Conservation (phyloP, 2,113 vertebrate genomes). For the Zeus faber region DNA sequence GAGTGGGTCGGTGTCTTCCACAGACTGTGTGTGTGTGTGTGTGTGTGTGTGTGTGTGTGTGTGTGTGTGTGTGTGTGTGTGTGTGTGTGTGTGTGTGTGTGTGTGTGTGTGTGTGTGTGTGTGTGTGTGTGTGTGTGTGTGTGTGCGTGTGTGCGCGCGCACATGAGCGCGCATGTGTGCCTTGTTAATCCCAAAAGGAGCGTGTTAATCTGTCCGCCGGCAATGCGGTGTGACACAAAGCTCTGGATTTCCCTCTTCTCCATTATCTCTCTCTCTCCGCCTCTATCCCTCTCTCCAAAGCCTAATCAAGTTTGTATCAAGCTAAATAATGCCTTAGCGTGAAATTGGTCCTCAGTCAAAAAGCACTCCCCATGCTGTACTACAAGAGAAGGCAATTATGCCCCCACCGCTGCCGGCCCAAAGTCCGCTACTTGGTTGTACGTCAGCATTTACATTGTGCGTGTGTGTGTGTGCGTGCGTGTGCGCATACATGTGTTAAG, state of each 20-base stretch:
- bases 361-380: conserved; percentile 68
- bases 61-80: not conserved
- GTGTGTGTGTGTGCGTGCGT: conserved; percentile 10
- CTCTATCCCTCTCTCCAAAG: conserved; percentile 40
- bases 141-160: not conserved
- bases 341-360: conserved; percentile 73
- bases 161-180: conserved; percentile 37
- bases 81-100: not conserved
- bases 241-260: conserved; percentile 42
- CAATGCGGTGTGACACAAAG: conserved; percentile 60
- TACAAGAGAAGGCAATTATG: conserved; percentile 74
- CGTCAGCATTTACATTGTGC: not conserved
- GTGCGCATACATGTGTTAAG: conserved; percentile 3
- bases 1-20: no score
- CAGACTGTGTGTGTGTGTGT: no score
- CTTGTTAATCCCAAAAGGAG: conserved; percentile 61
- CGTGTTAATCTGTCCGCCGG: conserved; percentile 73
- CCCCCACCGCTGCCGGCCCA: conserved; percentile 26
- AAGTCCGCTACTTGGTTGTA: conserved; percentile 1
- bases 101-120: not conserved
- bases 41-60: not conserved
- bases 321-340: conserved; percentile 75
- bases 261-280: conserved; percentile 16
- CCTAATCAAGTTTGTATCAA: conserved; percentile 79
- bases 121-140: conserved; percentile 3